Base-by-base conservation (phyloP, 2,888 invertebrate species). In the Dicycla oo region DNA sequence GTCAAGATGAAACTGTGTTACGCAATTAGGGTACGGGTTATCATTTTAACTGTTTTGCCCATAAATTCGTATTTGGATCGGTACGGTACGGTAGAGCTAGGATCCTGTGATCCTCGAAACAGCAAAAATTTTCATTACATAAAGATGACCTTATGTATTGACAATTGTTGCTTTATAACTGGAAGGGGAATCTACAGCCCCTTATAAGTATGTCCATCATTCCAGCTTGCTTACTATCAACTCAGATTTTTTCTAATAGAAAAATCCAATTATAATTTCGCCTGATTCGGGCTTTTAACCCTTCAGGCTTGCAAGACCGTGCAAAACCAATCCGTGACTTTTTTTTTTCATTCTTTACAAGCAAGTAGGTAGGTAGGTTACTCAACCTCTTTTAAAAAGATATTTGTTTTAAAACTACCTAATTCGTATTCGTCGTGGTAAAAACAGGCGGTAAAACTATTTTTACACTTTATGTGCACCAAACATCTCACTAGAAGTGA, bases 381-480 rank as follows among this genome's bases (percentile, higher is more conserved):
- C 73, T 73, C 75, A 79, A 73, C 26, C 71, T 63, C 75, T 64
- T 69, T 67, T 6, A 45, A 62, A 75, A 23, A 58, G 0, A 70
- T 34, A 61, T 63, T 66, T 65, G 56, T 75, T 70, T 73, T 63
- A 61, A 69, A 69, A 61, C 62, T 66, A 81, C n/a, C 43, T 65
- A 66, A 69, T 63, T 66, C 69, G 72, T 68, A 75, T 75, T 57
- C 3, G 38, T 57, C 23, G 66, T 69, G 77, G 84, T 68, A 62
- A n/a, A 76, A 86, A 81, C 87, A 78, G 81, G 75, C 73, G 45
- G 58, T 81, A 78, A 75, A 80, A 78, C 76, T 84, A 83, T 71
- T 72, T 64, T 77, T 83, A 88, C 75, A 82, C 75, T 73, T 82
- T 82, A 83, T 75, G 91, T 92, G 92, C 91, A 91, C 90, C 91